Evolutionary conservation across 1,140 invertebrate species (phyloP), one percentile per base, ranked within the genome.

Genomic region (Galleria mellonella): DNA sequence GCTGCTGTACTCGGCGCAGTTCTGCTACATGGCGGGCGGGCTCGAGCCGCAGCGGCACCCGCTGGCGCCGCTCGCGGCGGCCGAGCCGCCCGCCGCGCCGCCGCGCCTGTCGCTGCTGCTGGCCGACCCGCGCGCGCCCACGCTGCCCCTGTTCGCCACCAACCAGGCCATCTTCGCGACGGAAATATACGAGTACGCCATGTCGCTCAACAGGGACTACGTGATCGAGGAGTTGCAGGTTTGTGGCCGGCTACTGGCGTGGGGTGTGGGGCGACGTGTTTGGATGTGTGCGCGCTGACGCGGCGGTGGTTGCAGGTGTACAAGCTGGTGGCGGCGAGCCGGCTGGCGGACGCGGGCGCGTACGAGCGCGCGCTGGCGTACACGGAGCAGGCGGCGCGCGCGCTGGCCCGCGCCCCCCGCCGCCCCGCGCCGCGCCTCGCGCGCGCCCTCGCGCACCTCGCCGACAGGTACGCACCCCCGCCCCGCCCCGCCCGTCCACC

Each of bases 181-280:
- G 0, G 96, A 98, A 84, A 93, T 98, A 40, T 98, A 97, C 75
- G 97, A 98, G 81, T 98, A 96, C 81, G 96, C 96, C 0, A 90
- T 93, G 35, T 92, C 92, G 51, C 88, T 98, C 23, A 92, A 91
- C 51, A 89, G 91, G n/a, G 86, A 90, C 30, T 95, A 93, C 64
- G 88, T 89, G 45, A 87, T 96, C 27, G 83, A 90, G 7, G 90
- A 94, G 58, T 89, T 94, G 59, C 92, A 92, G 86, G 91, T 93
- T 62, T 61, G 59, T 68, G 38, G n/a, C n/a, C n/a, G n/a, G n/a
- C n/a, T n/a, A n/a, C n/a, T n/a, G n/a, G 5, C 32, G 32, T 32
- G 7, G 32, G 32, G 32, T 4, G 11, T 32, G 32, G 11, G 32
- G 11, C 29, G 29, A n/a, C 33, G 47, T 36, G 30, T n/a, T n/a